A percentile compares a stretch with the other conserved stretches of the same genome.
Conservation (phyloP, 2,113 vertebrate species). For the Bufo gargarizans region DNA sequence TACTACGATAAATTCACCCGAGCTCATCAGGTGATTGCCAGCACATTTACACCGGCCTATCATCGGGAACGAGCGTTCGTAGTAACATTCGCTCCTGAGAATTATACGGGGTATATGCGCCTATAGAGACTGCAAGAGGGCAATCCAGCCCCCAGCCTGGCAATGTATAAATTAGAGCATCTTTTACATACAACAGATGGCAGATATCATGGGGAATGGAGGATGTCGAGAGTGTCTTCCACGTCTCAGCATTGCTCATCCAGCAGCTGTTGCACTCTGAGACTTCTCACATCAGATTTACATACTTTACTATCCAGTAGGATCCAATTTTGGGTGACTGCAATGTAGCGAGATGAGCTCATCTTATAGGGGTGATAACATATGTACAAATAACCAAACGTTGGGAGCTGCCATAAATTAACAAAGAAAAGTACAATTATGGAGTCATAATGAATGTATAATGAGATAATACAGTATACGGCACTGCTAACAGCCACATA, state of each 20-base stretch:
- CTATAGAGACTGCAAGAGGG: no score
- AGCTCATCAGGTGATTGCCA: no score
- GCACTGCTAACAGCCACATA: not conserved
- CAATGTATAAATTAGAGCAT: slow-evolving; percentile 83
- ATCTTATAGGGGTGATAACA: not conserved
- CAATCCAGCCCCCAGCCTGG: slow-evolving; percentile 70
- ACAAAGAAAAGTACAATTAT: not conserved
- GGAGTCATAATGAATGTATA: not conserved
- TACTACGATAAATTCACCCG: no score
- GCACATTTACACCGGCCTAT: no score
- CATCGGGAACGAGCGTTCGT: no score
- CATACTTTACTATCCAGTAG: slow-evolving; percentile 60
- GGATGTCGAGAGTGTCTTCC: slow-evolving; percentile 68
- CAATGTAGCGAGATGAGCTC: not conserved
- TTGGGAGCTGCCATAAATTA: not conserved
- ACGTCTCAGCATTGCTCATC: slow-evolving; percentile 72
- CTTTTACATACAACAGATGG: slow-evolving; percentile 95
- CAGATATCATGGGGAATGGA: slow-evolving; percentile 80
- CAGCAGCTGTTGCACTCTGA: slow-evolving; percentile 86
- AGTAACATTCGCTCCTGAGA: no score
- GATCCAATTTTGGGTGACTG: slow-evolving; percentile 35
- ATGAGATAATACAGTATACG: not conserved
- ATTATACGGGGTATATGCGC: no score
- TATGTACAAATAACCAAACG: not conserved
- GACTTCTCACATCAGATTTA: slow-evolving; percentile 67